Base-by-base conservation (phyloP, 2,888 invertebrate genomes). In the Tiliacea citrago region DNA sequence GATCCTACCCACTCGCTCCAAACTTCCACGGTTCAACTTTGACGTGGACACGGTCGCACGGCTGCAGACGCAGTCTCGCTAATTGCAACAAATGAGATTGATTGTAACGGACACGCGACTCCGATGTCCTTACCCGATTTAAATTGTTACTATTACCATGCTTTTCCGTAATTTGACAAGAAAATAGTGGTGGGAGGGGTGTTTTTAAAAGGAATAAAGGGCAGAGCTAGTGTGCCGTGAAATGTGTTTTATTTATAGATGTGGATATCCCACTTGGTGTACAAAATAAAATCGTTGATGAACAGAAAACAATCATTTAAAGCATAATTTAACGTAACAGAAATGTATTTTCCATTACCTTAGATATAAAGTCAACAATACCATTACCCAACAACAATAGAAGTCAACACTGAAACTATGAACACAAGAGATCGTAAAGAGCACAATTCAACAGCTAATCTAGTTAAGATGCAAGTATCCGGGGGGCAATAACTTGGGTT, bases 71-170 rank as follows among this genome's bases (percentile, higher is more conserved):
- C 74, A 79, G 90, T 86, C 82, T 74, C 86, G 81, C 92, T 94
- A 94, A 95, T 93, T 94, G 92, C 90, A 86, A 90, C 93, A 92
- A 94, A 94, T 92, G 91, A 93, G 93, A 94, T 93, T 93, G 94
- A 95, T 94, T 93, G 92, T 91, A 92, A 93, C 86, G 90, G 92
- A 92, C 93, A 92, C 63, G 69, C 49, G 81, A 84, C 81, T 78
- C 24, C 24, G 42, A 55, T 58, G n/a, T 79, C 74, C 88, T 86
- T 88, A 88, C 85, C 77, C 77, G 72, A 61, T 62, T 72, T 74
- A 57, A 72, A 60, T 77, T 77, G 70, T 47, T n/a, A 45, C 73
- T 60, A 24, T 68, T 65, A 55, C 47, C 53, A 4, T 18, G 57
- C 53, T 78, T 85, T 84, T 57, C 73, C 13, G 2, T 81, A 82